Base-by-base conservation (phyloP, 2,113 vertebrate species). In the Anseranas semipalmata region DNA sequence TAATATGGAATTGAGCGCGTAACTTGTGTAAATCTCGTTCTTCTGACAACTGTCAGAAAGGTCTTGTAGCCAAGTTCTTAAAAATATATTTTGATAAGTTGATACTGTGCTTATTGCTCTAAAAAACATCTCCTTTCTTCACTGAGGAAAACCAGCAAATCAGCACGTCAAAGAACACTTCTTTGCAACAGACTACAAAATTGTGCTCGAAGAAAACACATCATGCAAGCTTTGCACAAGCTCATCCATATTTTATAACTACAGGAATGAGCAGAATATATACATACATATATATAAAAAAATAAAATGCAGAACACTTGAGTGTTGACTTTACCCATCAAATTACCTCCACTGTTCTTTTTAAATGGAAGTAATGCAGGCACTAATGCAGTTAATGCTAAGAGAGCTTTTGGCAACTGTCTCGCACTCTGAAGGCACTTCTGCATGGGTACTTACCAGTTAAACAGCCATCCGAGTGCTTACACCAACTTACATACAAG, bases 221-320 rank as follows among this genome's bases (percentile, higher is more conserved):
- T 82, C 87, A 93, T 76, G 66, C 73, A 90, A 89, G 66, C 3
- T 5, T 76, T 66, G 37, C 55, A 68, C 37, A 79, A 73, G 8
- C 45, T 92, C 85, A 91, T 85, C 59, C 53, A 63, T 89, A 87
- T 92, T 93, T 94, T 74, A 82, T 72, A 80, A 50, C 39, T 48
- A 52, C 41, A 74, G 60, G 68, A 94, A 94, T 72, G 82, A 76
- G 62, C 24, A 94, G 73, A 86, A 95, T 43, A 62, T 45, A 45
- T 55, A 52, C 24, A 52, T 14, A 22, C 7, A 13, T 50, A 20
- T 48, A 20, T 21, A 12, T 12, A 6, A 24, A 12, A 12, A 50
- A 50, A 50, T 50, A 52, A 52, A 52, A 74, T 25, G 32, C 45
- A 55, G 80, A 80, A 80, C 12, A 75, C 25, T 41, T 25, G 58